Conservation (phyloP, 2,113 vertebrate genomes). For the Psephotus haematonotus region DNA sequence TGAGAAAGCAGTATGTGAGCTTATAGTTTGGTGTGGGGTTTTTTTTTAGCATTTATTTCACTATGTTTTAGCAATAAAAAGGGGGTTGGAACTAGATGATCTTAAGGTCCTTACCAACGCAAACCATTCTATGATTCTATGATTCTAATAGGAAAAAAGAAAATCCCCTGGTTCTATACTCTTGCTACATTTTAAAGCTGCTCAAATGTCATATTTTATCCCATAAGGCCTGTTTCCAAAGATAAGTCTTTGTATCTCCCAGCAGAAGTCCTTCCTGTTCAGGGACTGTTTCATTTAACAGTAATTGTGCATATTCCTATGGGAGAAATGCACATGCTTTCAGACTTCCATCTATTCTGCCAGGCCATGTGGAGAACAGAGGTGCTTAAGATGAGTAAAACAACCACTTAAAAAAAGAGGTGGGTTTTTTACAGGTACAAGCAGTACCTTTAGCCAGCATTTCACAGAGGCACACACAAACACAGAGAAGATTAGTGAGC, state of each 20-base stretch:
- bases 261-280: background rate
- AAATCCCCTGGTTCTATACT: background rate
- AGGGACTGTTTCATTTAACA: background rate
- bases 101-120: background rate
- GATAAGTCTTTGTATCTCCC: background rate
- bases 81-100: background rate
- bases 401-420: too few relatives aligned
- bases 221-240: background rate
- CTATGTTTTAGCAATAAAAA: background rate
- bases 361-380: constrained; percentile 40
- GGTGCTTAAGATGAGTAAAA: background rate
- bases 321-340: constrained; percentile 76
- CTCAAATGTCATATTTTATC: background rate
- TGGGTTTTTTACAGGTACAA: background rate
- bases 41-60: background rate
- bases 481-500: background rate
- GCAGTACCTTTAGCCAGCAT: background rate
- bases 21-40: background rate
- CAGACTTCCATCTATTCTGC: constrained; percentile 80
- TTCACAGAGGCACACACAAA: background rate
- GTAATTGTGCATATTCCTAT: constrained; percentile 82
- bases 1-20: background rate
- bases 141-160: background rate
- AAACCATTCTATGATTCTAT: background rate
- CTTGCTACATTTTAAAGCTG: background rate